Base-by-base conservation (phyloP, 2,113 vertebrate genomes). In the Ammospiza nelsoni region DNA sequence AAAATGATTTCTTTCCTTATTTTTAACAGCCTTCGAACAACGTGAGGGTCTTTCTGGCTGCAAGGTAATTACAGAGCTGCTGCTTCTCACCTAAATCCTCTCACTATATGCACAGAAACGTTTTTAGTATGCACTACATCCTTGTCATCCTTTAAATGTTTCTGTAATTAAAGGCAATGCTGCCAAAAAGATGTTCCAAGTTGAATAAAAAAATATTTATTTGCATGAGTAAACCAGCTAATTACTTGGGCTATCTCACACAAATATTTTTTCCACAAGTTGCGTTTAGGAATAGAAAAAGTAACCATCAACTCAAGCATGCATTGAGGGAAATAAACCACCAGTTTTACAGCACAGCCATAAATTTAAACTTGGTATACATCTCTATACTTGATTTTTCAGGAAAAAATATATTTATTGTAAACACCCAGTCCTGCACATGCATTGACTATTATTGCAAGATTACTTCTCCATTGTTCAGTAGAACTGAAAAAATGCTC, bases 61-160 rank as follows among this genome's bases (percentile, higher is more conserved):
- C 90, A 94, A 95, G 65, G 94, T 96, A 97, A 93, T 95, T 96
- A 96, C 87, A 95, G 90, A 92, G 65, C 85, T 90, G 41, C 73
- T 84, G 75, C 52, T 83, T 44, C 87, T 95, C 85, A 94, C 94
- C 68, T 95, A 96, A 96, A 92, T 93, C 69, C 48, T 94, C 54
- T 85, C 74, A 61, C 61, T 87, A 33, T 90, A 94, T 94, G 67
- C 28, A 61, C 65, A 52, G 48, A 84, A 84, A 74, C 57, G 49
- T 51, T 93, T 95, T 95, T 65, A 96, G 67, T 75, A 94, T 37
- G 51, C 65, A 48, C 57, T 92, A 93, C 48, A 86, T 92, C 73
- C 52, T 93, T 86, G 65, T 80, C 72, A 82, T 89, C 78, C 33
- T 84, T 90, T 86, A 94, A 84, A 84, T 61, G 37, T 49, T 86